Base-by-base conservation (phyloP, 2,888 invertebrate species). In the Lasioglossum zephyrum region DNA sequence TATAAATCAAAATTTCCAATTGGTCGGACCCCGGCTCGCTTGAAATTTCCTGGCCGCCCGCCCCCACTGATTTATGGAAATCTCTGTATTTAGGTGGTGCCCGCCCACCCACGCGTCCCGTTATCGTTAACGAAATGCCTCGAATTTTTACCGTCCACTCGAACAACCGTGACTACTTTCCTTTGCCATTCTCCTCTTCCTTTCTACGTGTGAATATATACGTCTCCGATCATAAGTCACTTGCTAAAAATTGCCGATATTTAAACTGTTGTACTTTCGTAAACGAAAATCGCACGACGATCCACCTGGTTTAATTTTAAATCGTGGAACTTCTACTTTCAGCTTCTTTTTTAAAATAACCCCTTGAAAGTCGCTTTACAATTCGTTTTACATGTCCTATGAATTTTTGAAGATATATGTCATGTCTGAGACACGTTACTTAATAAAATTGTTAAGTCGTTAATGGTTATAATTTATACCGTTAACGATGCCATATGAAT, bases 1-100 rank as follows among this genome's bases (percentile, higher is more conserved):
- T 41, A 41, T 82, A 86, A 87, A 87, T 87, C 87, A 82, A 79
- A 79, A 70, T 82, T 76, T 79, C 81, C 81, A 78, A 86, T 86
- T 85, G 79, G 57, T 22, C 85, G 70, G 41, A 22, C 63, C 63
- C 69, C 22, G 69, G 69, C 69, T 39, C 22, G 69, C 60, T 77
- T 49, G 77, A 77, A 84, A 82, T 77, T 70, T 70, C 41, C 63
- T 18, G 63, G 73, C 66, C 57, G 4, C 57, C 9, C n/a, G n/a
- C 57, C 9, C 57, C 57, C 26, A 66, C 18, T 84, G 85, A 85
- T 85, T 85, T 85, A 85, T 77, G 72, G 77, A 85, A 75, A n/a
- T n/a, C 77, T 75, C 72, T 75, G 47, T 75, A 78, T 85, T 77
- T 41, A 72, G 39, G 22, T 39, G 69, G 39, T 63, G 18, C 18